These are phyloP conservation scores for Salvator merianae DNA, from an alignment of 2,113 vertebrate species.

Conservation along the genomic window DNA sequence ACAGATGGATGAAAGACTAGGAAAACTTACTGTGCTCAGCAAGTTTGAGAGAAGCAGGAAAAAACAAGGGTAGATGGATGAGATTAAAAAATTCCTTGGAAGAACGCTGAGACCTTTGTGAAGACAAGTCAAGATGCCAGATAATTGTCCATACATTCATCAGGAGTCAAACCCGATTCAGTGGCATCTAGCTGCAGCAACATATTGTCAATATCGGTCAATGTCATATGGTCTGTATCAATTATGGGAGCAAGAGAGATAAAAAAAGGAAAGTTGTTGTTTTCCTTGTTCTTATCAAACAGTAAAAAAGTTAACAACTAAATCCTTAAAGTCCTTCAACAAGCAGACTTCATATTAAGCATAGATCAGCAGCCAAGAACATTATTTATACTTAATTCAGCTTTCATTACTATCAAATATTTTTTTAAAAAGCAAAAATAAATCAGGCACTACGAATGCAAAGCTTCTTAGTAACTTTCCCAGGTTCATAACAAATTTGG, in stretches of 20 bases:
- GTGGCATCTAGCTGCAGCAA: too few species aligned
- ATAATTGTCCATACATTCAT: too few species aligned
- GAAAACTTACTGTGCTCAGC: too few species aligned
- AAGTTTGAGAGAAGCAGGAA: too few species aligned
- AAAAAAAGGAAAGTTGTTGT: neutral
- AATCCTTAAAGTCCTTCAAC: neutral
- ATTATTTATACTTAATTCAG: neutral
- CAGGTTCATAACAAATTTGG: conserved; percentile 8
- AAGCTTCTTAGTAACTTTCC: conserved; percentile 28
- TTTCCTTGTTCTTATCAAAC: fast-evolving
- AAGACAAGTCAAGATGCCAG: too few species aligned
- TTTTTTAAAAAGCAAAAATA: neutral
- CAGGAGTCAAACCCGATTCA: too few species aligned
- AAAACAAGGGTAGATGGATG: too few species aligned
- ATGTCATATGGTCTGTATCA: neutral
- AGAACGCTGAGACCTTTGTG: too few species aligned
- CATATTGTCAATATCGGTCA: too few species aligned
- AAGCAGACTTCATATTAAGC: neutral
- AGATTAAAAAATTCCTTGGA: too few species aligned
- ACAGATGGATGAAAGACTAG: too few species aligned
- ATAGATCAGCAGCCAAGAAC: neutral
- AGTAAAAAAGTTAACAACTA: fast-evolving
- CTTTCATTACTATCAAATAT: fast-evolving
- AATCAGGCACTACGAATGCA: conserved; percentile 21
- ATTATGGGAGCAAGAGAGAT: neutral